Evolutionary conservation across 2,888 invertebrate species (phyloP).

Genomic region (Apoda limacodes): DNA sequence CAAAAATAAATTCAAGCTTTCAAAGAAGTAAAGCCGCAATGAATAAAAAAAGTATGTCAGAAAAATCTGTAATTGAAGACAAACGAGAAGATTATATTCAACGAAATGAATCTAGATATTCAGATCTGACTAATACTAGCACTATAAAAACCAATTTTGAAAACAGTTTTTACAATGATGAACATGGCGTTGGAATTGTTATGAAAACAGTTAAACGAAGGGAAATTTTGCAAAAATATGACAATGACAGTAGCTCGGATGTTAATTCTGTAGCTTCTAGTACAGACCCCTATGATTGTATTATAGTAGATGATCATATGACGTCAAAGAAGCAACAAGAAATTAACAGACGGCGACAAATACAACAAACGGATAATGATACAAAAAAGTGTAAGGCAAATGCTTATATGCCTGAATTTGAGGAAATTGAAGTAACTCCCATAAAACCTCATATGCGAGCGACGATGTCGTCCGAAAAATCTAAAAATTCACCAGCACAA

Average conservation of each 20-base stretch:
- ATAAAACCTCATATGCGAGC: constrained; percentile 60
- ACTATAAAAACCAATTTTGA: constrained; percentile 69
- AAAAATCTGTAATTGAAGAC: constrained; percentile 55
- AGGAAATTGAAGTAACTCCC: constrained; percentile 62
- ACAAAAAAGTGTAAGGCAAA: constrained; percentile 56
- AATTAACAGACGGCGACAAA: constrained; percentile 54
- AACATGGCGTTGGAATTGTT: constrained; percentile 74
- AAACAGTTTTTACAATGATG: constrained; percentile 75
- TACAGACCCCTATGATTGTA: constrained; percentile 83
- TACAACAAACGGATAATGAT: constrained; percentile 45
- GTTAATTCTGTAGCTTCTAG: constrained; percentile 75
- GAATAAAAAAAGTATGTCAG: constrained; percentile 56
- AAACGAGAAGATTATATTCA: constrained; percentile 50
- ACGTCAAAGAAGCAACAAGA: constrained; percentile 64
- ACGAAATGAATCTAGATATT: constrained; percentile 59
- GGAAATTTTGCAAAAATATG: constrained; percentile 79
- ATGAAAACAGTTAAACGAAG: constrained; percentile 80
- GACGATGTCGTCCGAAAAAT: constrained; percentile 50
- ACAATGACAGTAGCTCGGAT: constrained; percentile 74
- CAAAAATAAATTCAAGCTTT: constrained; percentile 35
- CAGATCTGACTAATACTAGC: constrained; percentile 59
- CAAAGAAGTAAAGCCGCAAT: constrained; percentile 41
- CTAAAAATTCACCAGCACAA: constrained; percentile 44
- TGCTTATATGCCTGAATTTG: constrained; percentile 60
- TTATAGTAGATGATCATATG: constrained; percentile 85